A percentile compares a stretch with the other conserved stretches of the same genome.
phyloP scores from a whole-genome alignment of 1,140 invertebrate species.

The Kradibia gibbosae region DNA sequence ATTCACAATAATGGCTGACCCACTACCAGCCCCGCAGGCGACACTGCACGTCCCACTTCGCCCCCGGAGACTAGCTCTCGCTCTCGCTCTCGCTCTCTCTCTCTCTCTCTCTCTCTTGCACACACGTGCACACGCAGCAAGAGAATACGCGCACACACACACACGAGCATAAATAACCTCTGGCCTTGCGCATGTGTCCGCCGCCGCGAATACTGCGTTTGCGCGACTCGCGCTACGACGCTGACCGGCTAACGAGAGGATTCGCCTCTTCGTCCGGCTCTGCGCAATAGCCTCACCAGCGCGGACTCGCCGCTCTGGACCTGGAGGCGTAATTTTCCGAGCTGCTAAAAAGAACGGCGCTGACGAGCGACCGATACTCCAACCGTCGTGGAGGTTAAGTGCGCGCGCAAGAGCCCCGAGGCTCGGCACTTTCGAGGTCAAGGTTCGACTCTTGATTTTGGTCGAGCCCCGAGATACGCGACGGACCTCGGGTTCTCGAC shows the following conservation, averaged over 20 bases:
- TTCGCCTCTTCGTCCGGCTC: too few species aligned
- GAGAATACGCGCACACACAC: background rate
- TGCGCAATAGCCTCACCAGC: too few species aligned
- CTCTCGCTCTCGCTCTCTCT: background rate
- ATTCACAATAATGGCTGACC: constrained; percentile 34
- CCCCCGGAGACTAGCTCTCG: background rate
- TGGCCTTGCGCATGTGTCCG: background rate
- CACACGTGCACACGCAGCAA: background rate
- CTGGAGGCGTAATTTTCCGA: too few species aligned
- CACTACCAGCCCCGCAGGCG: background rate
- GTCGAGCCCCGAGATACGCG: too few species aligned
- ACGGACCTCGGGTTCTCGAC: too few species aligned
- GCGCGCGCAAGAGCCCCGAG: too few species aligned
- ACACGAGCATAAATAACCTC: too few species aligned
- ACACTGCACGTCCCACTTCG: background rate
- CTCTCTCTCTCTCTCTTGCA: background rate
- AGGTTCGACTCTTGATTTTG: constrained; percentile 11
- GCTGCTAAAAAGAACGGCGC: too few species aligned
- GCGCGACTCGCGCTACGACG: background rate
- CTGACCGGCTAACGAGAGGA: too few species aligned
- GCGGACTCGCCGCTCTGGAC: too few species aligned
- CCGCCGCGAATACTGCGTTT: background rate
- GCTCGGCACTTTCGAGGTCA: background rate
- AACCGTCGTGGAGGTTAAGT: background rate
- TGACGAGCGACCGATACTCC: too few species aligned